These are phyloP conservation scores for Psammodynastes pulverulentus DNA, from an alignment of 2,113 vertebrate species.

Conservation along the genomic window DNA sequence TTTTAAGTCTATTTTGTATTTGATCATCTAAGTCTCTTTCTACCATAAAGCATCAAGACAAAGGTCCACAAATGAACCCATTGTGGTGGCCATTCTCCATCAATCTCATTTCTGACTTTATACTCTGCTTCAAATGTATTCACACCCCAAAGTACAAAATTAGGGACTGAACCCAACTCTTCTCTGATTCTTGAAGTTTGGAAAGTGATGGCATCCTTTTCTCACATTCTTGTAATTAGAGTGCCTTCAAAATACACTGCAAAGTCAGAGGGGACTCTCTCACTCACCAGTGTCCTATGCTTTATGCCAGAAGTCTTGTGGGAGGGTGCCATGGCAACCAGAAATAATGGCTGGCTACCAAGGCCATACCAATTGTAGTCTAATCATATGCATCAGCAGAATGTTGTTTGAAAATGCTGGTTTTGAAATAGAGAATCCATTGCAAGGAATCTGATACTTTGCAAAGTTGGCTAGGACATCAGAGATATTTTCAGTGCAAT, in stretches of 20 bases:
- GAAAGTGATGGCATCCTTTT: neutral
- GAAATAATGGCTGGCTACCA: neutral
- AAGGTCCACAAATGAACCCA: neutral
- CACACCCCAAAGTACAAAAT: neutral
- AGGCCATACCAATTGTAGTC: neutral
- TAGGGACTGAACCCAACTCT: neutral
- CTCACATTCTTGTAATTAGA: neutral
- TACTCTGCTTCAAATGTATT: neutral
- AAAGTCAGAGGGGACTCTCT: neutral
- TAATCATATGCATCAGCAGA: neutral
- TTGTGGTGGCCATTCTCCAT: neutral
- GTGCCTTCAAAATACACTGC: neutral
- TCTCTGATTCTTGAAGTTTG: neutral
- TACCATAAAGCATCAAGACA: neutral
- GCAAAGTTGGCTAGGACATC: neutral
- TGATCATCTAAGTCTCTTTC: neutral
- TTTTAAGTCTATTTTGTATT: neutral
- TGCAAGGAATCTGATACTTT: neutral
- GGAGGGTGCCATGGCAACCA: neutral
- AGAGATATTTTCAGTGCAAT: neutral
- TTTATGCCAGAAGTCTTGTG: neutral
- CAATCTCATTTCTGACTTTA: neutral
- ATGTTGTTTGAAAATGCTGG: neutral
- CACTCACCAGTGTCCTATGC: neutral
- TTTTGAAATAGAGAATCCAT: neutral